A percentile compares a stretch with the other conserved stretches of the same genome.
Evolutionary conservation across 2,113 vertebrate genomes (phyloP).

Genomic region (Cavia porcellus): DNA sequence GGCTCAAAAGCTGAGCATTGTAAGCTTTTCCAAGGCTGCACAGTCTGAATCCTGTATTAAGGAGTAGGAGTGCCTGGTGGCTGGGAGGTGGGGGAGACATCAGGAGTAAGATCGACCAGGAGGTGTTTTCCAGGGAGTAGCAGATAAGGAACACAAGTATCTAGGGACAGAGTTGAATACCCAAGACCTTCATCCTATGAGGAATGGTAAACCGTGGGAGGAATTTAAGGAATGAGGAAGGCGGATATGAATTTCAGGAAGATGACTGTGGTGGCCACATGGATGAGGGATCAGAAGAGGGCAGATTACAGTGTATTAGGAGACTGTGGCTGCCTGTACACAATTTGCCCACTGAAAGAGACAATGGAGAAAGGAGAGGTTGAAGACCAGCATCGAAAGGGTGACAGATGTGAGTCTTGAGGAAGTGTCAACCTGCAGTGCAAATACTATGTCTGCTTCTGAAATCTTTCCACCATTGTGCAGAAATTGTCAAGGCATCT

Average conservation of each 20-base stretch:
- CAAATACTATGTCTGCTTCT: neutral
- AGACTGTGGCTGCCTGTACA: neutral
- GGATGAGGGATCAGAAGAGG: too few species aligned
- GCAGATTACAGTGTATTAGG: neutral
- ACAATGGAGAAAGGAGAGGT: fast-evolving
- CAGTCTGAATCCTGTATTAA: neutral
- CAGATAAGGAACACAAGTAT: neutral
- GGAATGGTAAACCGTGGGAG: neutral
- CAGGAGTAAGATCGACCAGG: fast-evolving
- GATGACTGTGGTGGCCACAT: neutral
- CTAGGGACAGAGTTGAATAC: neutral
- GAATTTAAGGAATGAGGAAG: neutral
- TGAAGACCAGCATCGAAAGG: neutral
- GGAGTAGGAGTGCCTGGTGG: neutral
- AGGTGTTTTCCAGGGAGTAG: neutral
- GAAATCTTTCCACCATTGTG: neutral
- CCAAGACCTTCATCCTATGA: neutral
- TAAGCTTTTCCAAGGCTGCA: fast-evolving
- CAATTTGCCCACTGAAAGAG: neutral
- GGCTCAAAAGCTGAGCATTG: neutral
- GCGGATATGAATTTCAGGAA: neutral
- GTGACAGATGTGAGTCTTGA: fast-evolving
- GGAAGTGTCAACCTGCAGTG: neutral
- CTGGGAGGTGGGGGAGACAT: fast-evolving
- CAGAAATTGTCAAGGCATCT: neutral